Percentiles rank a stretch among this genome's conserved stretches.
phyloP scores from a whole-genome alignment of 2,797 vertebrate genomes.

The Chromobotia macracanthus region DNA sequence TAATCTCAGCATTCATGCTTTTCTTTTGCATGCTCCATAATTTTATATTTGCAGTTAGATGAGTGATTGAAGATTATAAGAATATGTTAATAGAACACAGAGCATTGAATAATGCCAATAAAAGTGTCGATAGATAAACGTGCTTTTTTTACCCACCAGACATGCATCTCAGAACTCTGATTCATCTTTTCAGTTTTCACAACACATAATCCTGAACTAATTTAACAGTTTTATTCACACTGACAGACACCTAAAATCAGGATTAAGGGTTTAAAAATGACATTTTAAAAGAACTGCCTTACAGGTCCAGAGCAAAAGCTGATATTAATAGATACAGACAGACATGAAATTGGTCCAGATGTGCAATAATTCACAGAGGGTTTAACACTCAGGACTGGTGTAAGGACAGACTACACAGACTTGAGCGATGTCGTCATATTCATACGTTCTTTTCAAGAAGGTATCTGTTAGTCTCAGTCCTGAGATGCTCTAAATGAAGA shows the following conservation, averaged over 20 bases:
- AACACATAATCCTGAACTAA: slow-evolving; percentile 34
- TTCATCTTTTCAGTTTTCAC: background rate
- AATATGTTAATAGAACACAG: slow-evolving; percentile 61
- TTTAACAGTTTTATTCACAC: slow-evolving; percentile 72
- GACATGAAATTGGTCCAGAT: slow-evolving; percentile 75
- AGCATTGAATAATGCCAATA: slow-evolving; percentile 77
- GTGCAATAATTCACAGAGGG: slow-evolving; percentile 37
- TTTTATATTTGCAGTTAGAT: slow-evolving; percentile 74
- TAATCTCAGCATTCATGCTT: slow-evolving; percentile 32
- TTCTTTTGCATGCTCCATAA: slow-evolving; percentile 79
- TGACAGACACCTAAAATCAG: slow-evolving; percentile 74
- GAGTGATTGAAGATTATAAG: slow-evolving; percentile 66
- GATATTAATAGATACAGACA: slow-evolving; percentile 59
- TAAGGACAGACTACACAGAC: slow-evolving; percentile 94
- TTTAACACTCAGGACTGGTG: slow-evolving; percentile 80
- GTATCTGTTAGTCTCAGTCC: slow-evolving; percentile 95
- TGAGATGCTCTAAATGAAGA: slow-evolving; percentile 86
- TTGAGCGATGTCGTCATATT: slow-evolving; percentile 97
- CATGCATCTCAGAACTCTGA: background rate
- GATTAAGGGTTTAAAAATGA: slow-evolving; percentile 66
- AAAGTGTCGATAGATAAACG: slow-evolving; percentile 64
- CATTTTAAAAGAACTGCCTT: slow-evolving; percentile 71
- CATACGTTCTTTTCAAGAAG: slow-evolving; percentile 97
- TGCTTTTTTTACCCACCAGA: background rate
- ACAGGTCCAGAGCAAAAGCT: slow-evolving; percentile 59